Percentiles rank a stretch among this genome's conserved stretches.
These are phyloP conservation scores for Eidolon helvum DNA, from an alignment of 2,113 vertebrate species.

Conservation along the genomic window DNA sequence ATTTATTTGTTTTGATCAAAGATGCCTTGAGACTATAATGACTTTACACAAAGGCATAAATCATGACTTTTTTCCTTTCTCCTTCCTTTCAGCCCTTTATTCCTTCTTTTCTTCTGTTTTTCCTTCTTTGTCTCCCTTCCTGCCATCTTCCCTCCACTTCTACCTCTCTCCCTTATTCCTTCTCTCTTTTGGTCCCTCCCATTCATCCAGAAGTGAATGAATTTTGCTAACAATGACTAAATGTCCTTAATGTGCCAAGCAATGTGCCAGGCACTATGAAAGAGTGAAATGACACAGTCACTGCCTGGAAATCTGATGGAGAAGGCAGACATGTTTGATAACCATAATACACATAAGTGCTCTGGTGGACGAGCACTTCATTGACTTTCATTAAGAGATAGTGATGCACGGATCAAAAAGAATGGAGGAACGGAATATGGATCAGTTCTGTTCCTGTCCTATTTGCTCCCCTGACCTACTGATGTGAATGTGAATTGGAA, in stretches of 20 bases:
- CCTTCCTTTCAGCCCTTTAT: neutral
- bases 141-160: neutral
- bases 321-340: neutral
- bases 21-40: neutral
- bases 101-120: neutral
- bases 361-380: neutral
- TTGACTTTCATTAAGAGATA: neutral
- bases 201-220: neutral
- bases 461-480: neutral
- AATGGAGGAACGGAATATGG: neutral
- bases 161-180: neutral
- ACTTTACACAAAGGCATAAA: neutral
- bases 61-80: neutral
- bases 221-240: neutral
- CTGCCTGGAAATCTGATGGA: neutral
- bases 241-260: neutral
- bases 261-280: neutral
- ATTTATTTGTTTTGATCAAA: constrained; percentile 14
- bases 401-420: neutral
- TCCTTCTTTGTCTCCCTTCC: neutral
- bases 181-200: neutral
- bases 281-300: neutral
- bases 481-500: neutral
- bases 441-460: neutral
- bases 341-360: neutral